phyloP scores from a whole-genome alignment of 2,113 vertebrate genomes.

The Myotis davidii region DNA sequence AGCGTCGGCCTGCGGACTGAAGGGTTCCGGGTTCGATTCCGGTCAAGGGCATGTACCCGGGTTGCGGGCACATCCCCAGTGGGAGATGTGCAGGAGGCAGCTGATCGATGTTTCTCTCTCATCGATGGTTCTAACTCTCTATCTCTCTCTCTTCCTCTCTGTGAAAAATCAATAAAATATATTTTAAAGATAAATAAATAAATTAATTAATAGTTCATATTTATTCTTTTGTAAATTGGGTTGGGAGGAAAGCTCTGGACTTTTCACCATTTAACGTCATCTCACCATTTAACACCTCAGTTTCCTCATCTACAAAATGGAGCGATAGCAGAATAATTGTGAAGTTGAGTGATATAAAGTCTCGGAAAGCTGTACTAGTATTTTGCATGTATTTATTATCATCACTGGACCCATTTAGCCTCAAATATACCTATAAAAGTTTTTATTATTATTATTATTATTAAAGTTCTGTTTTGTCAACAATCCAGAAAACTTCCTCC shows the following conservation, averaged over 20 bases:
- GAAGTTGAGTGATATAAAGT: not conserved
- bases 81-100: too few relatives aligned
- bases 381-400: not conserved
- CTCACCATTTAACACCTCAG: not conserved
- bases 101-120: too few relatives aligned
- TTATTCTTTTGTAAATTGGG: not conserved
- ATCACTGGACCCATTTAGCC: not conserved
- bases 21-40: too few relatives aligned
- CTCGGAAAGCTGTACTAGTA: not conserved
- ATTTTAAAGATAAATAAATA: too few relatives aligned
- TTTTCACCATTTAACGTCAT: not conserved
- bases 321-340: not conserved
- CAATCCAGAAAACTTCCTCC: not conserved
- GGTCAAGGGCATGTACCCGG: too few relatives aligned
- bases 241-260: not conserved
- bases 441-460: too few relatives aligned
- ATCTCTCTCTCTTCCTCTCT: too few relatives aligned
- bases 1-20: too few relatives aligned
- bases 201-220: not conserved
- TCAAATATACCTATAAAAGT: not conserved
- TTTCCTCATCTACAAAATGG: constrained; percentile 16
- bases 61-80: too few relatives aligned
- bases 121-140: too few relatives aligned
- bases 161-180: too few relatives aligned
- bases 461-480: not conserved